Base-by-base conservation (phyloP, 2,113 vertebrate species). In the Entosphenus tridentatus region DNA sequence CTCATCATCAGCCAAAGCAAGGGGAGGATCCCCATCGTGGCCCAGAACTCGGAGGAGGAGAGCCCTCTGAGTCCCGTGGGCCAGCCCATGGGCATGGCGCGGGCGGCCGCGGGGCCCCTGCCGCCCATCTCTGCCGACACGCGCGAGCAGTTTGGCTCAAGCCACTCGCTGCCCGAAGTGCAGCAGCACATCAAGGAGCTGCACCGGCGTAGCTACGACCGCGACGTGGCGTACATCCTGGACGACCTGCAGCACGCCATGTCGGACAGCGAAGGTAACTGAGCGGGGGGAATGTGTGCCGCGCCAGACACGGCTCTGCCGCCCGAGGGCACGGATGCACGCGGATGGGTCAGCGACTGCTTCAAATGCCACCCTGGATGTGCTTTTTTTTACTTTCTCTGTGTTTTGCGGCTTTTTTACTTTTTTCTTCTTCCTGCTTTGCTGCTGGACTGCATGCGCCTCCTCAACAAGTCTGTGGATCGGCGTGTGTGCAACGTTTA, bases 231-330 rank as follows among this genome's bases (percentile, higher is more conserved):
- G 70, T 95, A 93, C 83, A 88, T 97, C 80, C 95, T 97, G 88
- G 95, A 98, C 79, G 95, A 98, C 80, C 86, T 96, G 79, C 91
- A 96, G 75, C 92, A 95, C 76, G 95, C 95, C 80, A 96, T 98
- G 95, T 97, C 95, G 75, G 95, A 98, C 82, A 98, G 92, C 71
- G 92, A 97, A 98, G 92, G 95, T 96, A 97, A 96, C 39, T 39
- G 39, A 39, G 39, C 39, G 39, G 39, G 39, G 39, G 39, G 39
- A 39, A 39, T 39, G 39, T 39, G 39, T 39, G 39, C 39, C 5
- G 5, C 4, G 39, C 6, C 21, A 21, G 21, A 21, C 21, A 21
- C 21, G 21, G 39, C 39, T 39, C 39, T 39, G 39, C 4, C 39
- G 39, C 39, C 39, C 39, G 39, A 39, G 6, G 39, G 39, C 39